These are phyloP conservation scores for Chaenogobius annularis DNA, from an alignment of 2,113 vertebrate genomes.

Conservation along the genomic window DNA sequence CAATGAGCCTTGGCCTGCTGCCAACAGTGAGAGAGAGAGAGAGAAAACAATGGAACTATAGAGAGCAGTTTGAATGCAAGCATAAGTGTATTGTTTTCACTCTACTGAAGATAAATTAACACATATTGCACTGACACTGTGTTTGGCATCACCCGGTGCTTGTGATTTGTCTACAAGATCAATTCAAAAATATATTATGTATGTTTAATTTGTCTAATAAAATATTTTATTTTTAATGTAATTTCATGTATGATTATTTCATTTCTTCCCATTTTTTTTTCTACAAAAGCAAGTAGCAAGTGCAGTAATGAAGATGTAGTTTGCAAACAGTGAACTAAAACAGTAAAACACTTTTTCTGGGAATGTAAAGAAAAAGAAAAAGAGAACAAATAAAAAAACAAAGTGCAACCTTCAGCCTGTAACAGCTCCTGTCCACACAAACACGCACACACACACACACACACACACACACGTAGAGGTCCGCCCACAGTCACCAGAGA, in stretches of 20 bases:
- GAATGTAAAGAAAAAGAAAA: constrained; percentile 31
- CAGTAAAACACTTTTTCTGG: constrained; percentile 51
- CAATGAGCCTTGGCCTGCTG: constrained; percentile 44
- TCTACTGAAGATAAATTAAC: neutral
- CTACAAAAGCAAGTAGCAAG: no score
- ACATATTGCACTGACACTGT: neutral
- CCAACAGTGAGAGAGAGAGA: constrained; percentile 24
- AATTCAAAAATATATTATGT: neutral
- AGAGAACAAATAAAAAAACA: constrained; percentile 56
- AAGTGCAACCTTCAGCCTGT: constrained; percentile 47
- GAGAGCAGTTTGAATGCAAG: neutral
- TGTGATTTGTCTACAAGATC: neutral
- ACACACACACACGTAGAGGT: constrained; percentile 23
- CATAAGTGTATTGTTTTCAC: neutral
- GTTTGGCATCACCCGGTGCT: neutral
- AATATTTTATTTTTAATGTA: neutral
- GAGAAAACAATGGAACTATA: constrained; percentile 16
- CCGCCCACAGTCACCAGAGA: constrained; percentile 76
- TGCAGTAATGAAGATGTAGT: no score
- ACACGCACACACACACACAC: constrained; percentile 31
- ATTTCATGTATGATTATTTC: neutral
- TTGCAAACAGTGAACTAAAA: neutral
- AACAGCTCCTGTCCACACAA: constrained; percentile 43
- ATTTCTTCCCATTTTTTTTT: neutral
- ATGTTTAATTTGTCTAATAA: neutral